Evolutionary conservation across 2,113 vertebrate genomes (phyloP).

Genomic region (Willisornis vidua): DNA sequence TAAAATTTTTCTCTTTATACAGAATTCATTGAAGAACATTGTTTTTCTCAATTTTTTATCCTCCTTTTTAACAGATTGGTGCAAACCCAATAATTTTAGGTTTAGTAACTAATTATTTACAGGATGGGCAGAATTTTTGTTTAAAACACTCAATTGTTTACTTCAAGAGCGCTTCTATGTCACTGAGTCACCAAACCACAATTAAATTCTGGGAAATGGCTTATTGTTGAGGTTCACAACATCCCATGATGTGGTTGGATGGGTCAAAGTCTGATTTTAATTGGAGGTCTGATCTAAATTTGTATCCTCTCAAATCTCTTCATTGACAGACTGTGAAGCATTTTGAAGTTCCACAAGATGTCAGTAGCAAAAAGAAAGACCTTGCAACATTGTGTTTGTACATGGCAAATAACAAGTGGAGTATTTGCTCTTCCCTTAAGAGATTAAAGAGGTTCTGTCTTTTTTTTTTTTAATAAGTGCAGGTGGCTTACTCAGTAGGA

Average conservation of each 20-base stretch:
- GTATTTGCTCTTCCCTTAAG: not conserved
- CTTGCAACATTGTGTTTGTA: no score
- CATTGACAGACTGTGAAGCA: no score
- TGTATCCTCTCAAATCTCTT: no score
- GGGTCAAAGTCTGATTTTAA: no score
- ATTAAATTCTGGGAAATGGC: slow-evolving; percentile 53
- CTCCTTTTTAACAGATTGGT: not conserved
- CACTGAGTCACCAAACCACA: slow-evolving; percentile 65
- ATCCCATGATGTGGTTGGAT: not conserved
- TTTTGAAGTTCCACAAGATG: no score
- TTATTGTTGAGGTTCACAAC: slow-evolving; percentile 26
- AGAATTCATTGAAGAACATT: slow-evolving; percentile 21
- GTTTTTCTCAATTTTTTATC: not conserved
- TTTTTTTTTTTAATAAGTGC: not conserved
- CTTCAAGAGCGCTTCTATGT: slow-evolving; percentile 36
- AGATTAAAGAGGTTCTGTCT: not conserved
- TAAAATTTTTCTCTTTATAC: not conserved
- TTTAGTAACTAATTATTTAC: slow-evolving; percentile 50
- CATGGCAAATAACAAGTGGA: not conserved
- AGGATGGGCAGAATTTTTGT: slow-evolving; percentile 17
- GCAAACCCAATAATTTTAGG: not conserved
- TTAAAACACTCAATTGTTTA: slow-evolving; percentile 30
- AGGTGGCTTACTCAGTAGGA: not conserved
- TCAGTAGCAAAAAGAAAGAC: no score
- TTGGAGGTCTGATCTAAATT: no score